Percentiles rank a stretch among this genome's conserved stretches.
These are phyloP conservation scores for Adelognathus sp. DNA, from an alignment of 2,888 invertebrate genomes.

Conservation along the genomic window DNA sequence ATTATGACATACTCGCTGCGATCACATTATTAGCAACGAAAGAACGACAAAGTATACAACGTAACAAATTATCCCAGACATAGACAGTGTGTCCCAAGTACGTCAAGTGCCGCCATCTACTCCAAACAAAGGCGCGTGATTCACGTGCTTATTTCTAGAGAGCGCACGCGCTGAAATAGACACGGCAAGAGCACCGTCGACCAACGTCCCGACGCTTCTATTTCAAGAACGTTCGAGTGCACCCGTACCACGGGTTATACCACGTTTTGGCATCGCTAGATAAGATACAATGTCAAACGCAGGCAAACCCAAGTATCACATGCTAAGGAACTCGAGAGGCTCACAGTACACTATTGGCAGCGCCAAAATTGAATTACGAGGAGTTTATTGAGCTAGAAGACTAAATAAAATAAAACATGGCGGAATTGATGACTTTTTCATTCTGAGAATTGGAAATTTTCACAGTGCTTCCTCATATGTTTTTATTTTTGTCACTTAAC, in stretches of 20 bases:
- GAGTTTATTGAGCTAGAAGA: no score
- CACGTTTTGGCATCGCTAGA: slow-evolving; percentile 22
- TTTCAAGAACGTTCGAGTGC: slow-evolving; percentile 65
- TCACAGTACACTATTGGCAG: no score
- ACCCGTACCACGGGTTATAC: slow-evolving; percentile 12
- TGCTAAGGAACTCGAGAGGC: no score
- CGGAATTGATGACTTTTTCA: no score
- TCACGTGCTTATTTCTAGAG: slow-evolving; percentile 71
- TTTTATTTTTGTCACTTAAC: no score
- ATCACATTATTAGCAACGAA: slow-evolving; percentile 22
- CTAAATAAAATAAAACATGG: no score
- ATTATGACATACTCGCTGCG: neutral
- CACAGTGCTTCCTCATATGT: no score
- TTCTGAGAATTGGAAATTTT: no score
- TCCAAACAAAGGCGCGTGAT: slow-evolving; percentile 69
- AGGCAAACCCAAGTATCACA: no score
- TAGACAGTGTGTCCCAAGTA: slow-evolving; percentile 7
- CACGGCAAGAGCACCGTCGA: slow-evolving; percentile 57
- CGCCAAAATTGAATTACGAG: no score
- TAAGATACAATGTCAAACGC: slow-evolving; percentile 21
- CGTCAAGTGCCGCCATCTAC: slow-evolving; percentile 57
- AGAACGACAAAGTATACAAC: neutral
- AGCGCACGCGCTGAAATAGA: slow-evolving; percentile 69
- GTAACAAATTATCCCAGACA: neutral
- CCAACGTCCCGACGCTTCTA: slow-evolving; percentile 67